Conservation (phyloP, 2,113 vertebrate species). For the Erythrolamprus reginae region DNA sequence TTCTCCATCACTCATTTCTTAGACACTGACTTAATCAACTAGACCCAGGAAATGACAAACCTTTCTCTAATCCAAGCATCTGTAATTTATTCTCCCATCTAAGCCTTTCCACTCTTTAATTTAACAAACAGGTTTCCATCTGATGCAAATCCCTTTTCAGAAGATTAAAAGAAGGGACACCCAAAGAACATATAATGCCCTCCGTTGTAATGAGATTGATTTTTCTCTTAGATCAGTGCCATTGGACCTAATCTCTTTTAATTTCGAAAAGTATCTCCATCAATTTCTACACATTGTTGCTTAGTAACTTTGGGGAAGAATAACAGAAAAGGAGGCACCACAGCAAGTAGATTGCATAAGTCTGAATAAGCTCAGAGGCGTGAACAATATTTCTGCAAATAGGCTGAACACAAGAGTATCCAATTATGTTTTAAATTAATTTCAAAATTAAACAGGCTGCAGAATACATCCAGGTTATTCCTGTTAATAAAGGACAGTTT, state of each 20-base stretch:
- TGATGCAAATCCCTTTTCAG: conserved; percentile 37
- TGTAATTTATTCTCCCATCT: conserved; percentile 24
- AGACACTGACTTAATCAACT: conserved; percentile 30
- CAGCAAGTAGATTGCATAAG: background rate
- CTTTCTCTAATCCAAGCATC: conserved; percentile 20
- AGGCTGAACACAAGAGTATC: conserved; percentile 1
- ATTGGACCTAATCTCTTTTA: conserved; percentile 25
- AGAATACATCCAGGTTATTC: background rate
- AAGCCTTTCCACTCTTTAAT: conserved; percentile 13
- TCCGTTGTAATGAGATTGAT: conserved; percentile 32
- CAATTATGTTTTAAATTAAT: conserved; percentile 4
- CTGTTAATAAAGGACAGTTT: background rate
- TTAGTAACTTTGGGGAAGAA: background rate
- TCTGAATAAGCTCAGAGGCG: background rate
- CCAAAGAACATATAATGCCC: conserved; percentile 17
- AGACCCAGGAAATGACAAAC: conserved; percentile 37
- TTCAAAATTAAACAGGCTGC: conserved; percentile 13
- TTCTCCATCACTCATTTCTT: conserved; percentile 19
- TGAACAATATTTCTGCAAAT: background rate
- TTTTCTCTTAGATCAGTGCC: conserved; percentile 21
- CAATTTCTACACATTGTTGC: background rate
- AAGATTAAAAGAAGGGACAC: conserved; percentile 40
- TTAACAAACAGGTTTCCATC: conserved; percentile 19
- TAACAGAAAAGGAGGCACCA: background rate
- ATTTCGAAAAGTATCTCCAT: conserved; percentile 28